Conservation (phyloP, 2,113 vertebrate species). For the Helogale parvula region DNA sequence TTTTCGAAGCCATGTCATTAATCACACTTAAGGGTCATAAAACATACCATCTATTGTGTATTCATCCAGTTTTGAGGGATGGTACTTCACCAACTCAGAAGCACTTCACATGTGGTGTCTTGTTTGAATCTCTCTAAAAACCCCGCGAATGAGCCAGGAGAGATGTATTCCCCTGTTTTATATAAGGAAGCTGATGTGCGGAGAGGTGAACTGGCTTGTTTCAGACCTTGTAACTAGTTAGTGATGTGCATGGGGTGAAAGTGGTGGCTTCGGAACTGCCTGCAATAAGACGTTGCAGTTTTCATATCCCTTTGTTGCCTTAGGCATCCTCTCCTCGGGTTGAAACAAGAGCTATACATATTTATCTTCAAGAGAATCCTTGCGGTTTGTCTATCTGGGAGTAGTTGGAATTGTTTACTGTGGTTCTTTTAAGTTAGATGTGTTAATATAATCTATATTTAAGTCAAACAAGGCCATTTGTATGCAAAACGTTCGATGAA, state of each 20-base stretch:
- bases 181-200: background rate
- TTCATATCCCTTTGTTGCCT: background rate
- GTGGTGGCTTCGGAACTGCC: background rate
- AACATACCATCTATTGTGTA: accelerated
- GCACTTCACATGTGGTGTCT: background rate
- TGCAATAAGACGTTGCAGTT: background rate
- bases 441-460: background rate
- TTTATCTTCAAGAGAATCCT: slow-evolving; percentile 55
- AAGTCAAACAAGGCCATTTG: background rate
- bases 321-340: background rate
- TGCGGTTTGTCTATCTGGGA: background rate
- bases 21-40: background rate
- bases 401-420: background rate
- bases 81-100: background rate
- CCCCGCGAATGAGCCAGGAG: background rate
- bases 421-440: background rate
- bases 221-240: background rate
- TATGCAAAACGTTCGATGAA: background rate
- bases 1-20: background rate
- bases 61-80: background rate
- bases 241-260: background rate
- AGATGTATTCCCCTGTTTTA: background rate
- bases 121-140: background rate
- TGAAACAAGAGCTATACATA: slow-evolving; percentile 12
- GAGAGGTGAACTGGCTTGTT: background rate